Conservation (phyloP, 2,888 invertebrate genomes). For the Lasioglossum figueresi region DNA sequence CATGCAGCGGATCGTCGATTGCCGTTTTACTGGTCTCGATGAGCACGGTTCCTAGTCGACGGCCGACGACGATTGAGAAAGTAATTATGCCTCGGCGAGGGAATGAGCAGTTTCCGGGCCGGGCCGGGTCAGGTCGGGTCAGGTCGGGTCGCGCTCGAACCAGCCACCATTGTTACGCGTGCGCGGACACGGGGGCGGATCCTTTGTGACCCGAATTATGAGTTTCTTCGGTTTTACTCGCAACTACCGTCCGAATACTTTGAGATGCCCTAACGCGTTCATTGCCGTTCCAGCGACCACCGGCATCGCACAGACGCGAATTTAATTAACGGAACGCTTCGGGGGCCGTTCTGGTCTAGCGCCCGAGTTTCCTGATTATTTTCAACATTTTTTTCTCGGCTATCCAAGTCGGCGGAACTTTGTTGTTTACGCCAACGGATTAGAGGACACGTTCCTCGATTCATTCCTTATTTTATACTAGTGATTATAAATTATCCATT, state of each 20-base stretch:
- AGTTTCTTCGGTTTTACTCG: neutral
- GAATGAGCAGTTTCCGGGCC: neutral
- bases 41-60: neutral
- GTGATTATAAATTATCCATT: too few relatives aligned
- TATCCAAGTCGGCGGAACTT: neutral
- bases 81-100: neutral
- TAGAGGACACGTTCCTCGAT: neutral
- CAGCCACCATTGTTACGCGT: neutral
- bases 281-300: neutral
- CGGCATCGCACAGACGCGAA: neutral
- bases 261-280: neutral
- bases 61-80: neutral
- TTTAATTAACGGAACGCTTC: neutral
- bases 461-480: too few relatives aligned
- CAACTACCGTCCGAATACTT: neutral
- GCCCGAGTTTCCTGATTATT: neutral
- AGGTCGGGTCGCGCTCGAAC: neutral
- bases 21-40: conserved; percentile 1
- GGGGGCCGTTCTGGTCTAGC: neutral
- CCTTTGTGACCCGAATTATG: neutral
- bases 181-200: neutral
- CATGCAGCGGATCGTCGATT: neutral
- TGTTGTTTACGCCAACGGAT: neutral
- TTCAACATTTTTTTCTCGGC: neutral
- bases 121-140: neutral